A percentile compares a stretch with the other conserved stretches of the same genome.
Evolutionary conservation across 2,888 invertebrate species (phyloP).

Genomic region (Drosophila anomelani): DNA sequence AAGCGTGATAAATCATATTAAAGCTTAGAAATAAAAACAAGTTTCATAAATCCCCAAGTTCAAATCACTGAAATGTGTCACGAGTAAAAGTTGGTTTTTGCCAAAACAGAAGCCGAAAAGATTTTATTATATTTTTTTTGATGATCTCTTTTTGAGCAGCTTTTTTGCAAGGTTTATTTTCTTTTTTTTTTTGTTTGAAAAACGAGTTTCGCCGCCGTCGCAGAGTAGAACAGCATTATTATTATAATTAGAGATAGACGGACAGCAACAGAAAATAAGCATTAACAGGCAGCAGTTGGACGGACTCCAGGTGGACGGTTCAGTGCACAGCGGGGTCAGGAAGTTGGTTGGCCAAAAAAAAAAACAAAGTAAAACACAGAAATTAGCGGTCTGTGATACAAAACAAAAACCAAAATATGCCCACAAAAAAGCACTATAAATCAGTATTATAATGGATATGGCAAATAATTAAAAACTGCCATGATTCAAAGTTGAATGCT

Average conservation of each 20-base stretch:
- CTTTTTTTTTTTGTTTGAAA: conserved; percentile 27
- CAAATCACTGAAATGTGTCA: conserved; percentile 70
- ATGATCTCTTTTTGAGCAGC: conserved; percentile 27
- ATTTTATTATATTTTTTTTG: conserved; percentile 27
- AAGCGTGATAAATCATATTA: conserved; percentile 62
- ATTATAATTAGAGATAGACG: conserved; percentile 65
- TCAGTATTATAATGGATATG: conserved; percentile 19
- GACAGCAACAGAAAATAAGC: conserved; percentile 50
- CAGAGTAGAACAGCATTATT: conserved; percentile 65
- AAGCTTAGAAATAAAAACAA: conserved; percentile 52
- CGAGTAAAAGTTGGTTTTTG: conserved; percentile 60
- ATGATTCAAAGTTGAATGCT: conserved; percentile 48
- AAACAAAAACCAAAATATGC: conserved; percentile 19
- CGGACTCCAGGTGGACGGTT: conserved; percentile 58
- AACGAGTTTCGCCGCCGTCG: conserved; percentile 66
- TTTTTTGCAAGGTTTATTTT: conserved; percentile 1
- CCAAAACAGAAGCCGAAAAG: conserved; percentile 54
- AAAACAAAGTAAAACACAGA: conserved; percentile 24
- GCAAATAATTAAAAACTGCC: conserved; percentile 29
- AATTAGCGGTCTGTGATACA: conserved; percentile 56
- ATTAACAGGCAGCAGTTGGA: conserved; percentile 61
- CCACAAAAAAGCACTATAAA: conserved; percentile 17
- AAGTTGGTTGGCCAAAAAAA: conserved; percentile 57
- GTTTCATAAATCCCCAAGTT: conserved; percentile 64
- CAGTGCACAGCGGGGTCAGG: conserved; percentile 72